Base-by-base conservation (phyloP, 2,888 invertebrate genomes). In the Coecobrya sp. region DNA sequence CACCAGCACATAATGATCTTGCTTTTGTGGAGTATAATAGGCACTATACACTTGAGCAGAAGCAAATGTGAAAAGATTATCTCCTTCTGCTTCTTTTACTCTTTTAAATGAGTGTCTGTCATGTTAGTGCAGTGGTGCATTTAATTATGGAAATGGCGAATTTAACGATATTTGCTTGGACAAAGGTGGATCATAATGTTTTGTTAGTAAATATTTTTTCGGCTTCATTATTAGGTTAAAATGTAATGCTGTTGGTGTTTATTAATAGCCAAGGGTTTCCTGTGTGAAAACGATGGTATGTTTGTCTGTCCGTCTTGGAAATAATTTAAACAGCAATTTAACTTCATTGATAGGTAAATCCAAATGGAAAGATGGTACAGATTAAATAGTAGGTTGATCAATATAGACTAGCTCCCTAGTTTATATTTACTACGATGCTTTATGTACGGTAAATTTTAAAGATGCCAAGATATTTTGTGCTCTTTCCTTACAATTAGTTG, bases 61-160 rank as follows among this genome's bases (percentile, higher is more conserved):
- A 84, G 59, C 82, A 36, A 84, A 36, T 36, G 62, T 84, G 82
- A 62, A 55, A 82, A 59, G 59, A 82, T 82, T 55, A 59, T 59
- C 55, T 82, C 55, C 30, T 59, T 42, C 25, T 76, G 8, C 52
- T 81, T 27, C 36, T 81, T 55, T 81, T 36, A 19, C 30, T n/a
- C 25, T 52, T 11, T 55, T 13, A 36, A 36, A 82, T 82, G 55
- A 25, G 16, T 68, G 68, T 16, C 13, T 59, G 59, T 82, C 81
- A 10, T 79, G 45, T 79, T 19, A n/a, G 27, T 27, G 52, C 55
- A 59, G 11, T 22, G 59, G 42, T 82, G 59, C 82, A 62, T 82
- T 82, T 59, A 82, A 62, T 82, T 62, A 62, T 36, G 82, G 62
- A 82, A 59, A 82, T 42, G 27, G 79, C 16, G 25, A 19, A 27